Conservation (phyloP, 2,888 invertebrate genomes). For the Idaea biselata region DNA sequence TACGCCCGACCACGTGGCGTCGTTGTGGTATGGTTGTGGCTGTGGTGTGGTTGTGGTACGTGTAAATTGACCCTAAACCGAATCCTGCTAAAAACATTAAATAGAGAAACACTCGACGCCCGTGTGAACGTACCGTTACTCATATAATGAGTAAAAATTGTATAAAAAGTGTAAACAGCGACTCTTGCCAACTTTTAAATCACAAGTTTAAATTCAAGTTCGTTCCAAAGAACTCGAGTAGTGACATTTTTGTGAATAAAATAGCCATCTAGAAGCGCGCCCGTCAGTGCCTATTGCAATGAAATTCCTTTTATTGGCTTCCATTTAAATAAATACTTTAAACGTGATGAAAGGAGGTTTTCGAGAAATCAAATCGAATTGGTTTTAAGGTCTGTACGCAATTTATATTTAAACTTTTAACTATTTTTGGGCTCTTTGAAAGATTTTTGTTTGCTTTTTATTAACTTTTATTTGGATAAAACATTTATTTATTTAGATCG, state of each 20-base stretch:
- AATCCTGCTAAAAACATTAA: too few species aligned
- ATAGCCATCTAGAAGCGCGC: neutral
- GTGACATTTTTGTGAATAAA: constrained; percentile 3
- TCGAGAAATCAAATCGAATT: constrained; percentile 29
- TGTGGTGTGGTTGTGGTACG: too few species aligned
- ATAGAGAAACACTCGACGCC: too few species aligned
- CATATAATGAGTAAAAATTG: too few species aligned
- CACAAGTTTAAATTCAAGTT: neutral
- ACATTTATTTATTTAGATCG: too few species aligned
- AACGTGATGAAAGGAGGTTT: constrained; percentile 16
- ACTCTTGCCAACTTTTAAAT: too few species aligned
- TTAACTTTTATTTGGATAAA: neutral
- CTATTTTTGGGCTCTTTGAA: neutral
- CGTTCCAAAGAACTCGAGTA: neutral
- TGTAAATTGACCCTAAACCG: too few species aligned
- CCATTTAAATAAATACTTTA: constrained; percentile 37
- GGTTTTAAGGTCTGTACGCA: constrained; percentile 16
- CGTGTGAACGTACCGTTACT: too few species aligned
- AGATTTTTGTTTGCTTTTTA: neutral
- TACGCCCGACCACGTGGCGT: too few species aligned
- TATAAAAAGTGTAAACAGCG: too few species aligned
- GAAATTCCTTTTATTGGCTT: constrained; percentile 36
- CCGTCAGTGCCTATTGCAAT: constrained; percentile 21
- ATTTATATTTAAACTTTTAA: constrained; percentile 9
- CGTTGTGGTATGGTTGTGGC: too few species aligned